These are phyloP conservation scores for Sebastes vulpes DNA, from an alignment of 2,797 vertebrate species.

Conservation along the genomic window DNA sequence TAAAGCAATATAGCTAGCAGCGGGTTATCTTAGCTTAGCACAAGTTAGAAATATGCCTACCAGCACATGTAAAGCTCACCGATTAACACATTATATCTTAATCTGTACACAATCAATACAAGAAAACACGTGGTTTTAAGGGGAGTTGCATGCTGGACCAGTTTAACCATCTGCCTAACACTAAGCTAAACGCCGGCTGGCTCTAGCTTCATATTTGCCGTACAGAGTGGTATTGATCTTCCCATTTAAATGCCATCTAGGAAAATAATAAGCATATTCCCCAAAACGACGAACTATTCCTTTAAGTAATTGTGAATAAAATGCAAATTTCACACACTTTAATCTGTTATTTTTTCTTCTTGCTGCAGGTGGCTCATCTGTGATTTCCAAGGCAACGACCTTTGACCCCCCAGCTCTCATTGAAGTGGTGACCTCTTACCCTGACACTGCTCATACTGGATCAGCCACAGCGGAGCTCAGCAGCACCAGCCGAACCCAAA, in stretches of 20 bases:
- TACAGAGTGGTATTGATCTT: not conserved
- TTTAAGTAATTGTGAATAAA: not conserved
- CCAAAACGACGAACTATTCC: not conserved
- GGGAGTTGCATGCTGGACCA: not conserved
- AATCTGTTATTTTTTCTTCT: not conserved
- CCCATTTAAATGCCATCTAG: not conserved
- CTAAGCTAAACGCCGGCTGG: not conserved
- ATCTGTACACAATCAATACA: not conserved
- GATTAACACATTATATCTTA: not conserved
- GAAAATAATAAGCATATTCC: not conserved
- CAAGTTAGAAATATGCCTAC: not conserved
- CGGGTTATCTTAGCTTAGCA: not conserved
- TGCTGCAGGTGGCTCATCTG: constrained; percentile 72
- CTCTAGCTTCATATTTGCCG: not conserved
- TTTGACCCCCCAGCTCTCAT: constrained; percentile 36
- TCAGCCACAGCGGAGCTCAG: not conserved
- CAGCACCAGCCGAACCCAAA: constrained; percentile 41
- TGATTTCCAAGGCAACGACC: constrained; percentile 13
- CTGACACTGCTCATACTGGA: not conserved
- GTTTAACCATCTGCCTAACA: not conserved
- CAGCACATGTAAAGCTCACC: not conserved
- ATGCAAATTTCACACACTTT: not conserved
- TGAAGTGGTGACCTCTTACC: constrained; percentile 10
- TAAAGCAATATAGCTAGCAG: not conserved
- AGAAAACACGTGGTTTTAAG: not conserved